phyloP scores from a whole-genome alignment of 2,113 vertebrate species.

The Nothocercus julius region DNA sequence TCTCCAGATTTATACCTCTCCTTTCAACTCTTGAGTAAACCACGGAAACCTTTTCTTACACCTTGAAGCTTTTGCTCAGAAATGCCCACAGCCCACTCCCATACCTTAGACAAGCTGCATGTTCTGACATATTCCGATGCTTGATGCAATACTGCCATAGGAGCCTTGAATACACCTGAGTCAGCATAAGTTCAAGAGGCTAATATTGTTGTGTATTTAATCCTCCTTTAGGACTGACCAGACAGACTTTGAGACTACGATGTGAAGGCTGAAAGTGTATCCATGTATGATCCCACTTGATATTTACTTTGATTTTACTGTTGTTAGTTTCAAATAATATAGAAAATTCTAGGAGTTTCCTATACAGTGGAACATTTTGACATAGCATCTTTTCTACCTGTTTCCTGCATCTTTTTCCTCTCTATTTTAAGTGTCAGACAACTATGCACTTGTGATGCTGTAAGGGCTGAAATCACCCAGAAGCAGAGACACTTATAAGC shows the following conservation, averaged over 20 bases:
- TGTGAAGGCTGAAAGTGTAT: constrained; percentile 15
- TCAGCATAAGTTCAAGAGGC: constrained; percentile 1
- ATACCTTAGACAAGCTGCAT: neutral
- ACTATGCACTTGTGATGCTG: neutral
- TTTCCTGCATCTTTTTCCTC: neutral
- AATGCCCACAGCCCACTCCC: neutral
- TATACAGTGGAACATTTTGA: neutral
- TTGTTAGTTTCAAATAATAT: constrained; percentile 59
- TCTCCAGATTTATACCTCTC: neutral
- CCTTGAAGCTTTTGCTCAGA: neutral
- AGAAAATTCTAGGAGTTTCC: constrained; percentile 23
- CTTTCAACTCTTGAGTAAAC: neutral
- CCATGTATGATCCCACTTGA: constrained; percentile 34
- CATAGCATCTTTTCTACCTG: neutral
- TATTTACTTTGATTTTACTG: constrained; percentile 67
- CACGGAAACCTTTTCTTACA: neutral
- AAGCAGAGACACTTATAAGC: neutral
- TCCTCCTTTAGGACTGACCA: constrained; percentile 48
- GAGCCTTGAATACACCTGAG: neutral
- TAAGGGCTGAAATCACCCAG: constrained; percentile 2
- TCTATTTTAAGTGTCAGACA: constrained; percentile 28
- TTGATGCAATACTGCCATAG: neutral
- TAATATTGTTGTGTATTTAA: constrained; percentile 50
- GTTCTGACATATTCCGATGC: neutral
- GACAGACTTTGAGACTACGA: constrained; percentile 30